phyloP scores from a whole-genome alignment of 2,797 vertebrate species.

The Crenichthys baileyi region DNA sequence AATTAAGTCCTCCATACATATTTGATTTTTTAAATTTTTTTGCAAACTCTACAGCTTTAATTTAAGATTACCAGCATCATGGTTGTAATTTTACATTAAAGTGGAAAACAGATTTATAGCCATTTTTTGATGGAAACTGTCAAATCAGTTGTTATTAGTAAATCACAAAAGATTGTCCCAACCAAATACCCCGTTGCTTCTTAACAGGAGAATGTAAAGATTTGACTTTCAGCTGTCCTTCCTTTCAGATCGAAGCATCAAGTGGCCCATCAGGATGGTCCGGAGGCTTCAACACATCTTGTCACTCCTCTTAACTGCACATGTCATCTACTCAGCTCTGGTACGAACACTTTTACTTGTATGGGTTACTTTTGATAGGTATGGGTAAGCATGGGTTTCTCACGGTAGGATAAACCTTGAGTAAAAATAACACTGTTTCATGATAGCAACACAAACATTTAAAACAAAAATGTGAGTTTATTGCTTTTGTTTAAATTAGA shows the following conservation, averaged over 20 bases:
- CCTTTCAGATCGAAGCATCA: constrained; percentile 40
- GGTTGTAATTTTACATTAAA: not conserved
- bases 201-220: not conserved
- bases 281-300: constrained; percentile 52
- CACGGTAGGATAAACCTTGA: too few relatives aligned
- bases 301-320: constrained; percentile 56
- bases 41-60: not conserved
- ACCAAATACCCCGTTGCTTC: not conserved
- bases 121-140: not conserved
- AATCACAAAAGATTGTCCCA: not conserved
- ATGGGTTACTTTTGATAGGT: not conserved
- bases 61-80: not conserved
- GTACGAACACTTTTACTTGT: constrained; percentile 43
- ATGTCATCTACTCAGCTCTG: constrained; percentile 60
- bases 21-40: not conserved
- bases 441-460: too few relatives aligned
- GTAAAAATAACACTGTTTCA: too few relatives aligned
- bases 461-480: too few relatives aligned
- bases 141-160: not conserved
- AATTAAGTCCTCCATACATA: not conserved
- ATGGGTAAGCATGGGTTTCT: too few relatives aligned
- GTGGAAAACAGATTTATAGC: not conserved
- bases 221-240: not conserved
- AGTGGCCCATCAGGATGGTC: constrained; percentile 61
- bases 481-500: too few relatives aligned